A percentile compares a stretch with the other conserved stretches of the same genome.
Conservation (phyloP, 2,113 vertebrate species). For the Megaleporinus macrocephalus region DNA sequence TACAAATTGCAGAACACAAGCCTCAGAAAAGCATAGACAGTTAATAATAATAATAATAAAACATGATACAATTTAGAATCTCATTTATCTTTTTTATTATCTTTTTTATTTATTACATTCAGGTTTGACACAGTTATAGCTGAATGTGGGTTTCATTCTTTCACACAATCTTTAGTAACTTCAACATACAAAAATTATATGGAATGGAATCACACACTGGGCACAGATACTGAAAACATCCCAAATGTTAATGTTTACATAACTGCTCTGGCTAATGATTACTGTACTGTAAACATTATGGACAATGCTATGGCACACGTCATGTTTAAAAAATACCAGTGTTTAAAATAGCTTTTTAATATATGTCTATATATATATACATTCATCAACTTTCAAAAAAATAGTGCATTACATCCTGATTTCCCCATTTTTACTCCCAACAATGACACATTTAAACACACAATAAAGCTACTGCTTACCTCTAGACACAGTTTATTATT, state of each 20-base stretch:
- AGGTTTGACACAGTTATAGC: background rate
- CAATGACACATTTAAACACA: conserved; percentile 8
- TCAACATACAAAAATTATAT: conserved; percentile 6
- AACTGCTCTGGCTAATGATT: background rate
- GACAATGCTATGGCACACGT: conserved; percentile 17
- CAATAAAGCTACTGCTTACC: background rate
- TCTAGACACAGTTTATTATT: conserved; percentile 22
- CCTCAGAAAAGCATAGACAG: no score
- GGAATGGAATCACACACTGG: background rate
- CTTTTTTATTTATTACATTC: background rate
- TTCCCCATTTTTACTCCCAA: background rate
- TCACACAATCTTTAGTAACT: background rate
- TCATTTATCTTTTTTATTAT: background rate
- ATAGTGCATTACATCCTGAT: conserved; percentile 26
- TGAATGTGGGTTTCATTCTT: background rate
- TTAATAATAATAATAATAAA: no score
- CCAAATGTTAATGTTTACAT: background rate
- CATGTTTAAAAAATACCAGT: conserved; percentile 24
- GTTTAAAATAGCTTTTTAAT: conserved; percentile 3
- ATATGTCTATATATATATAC: background rate
- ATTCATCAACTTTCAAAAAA: conserved; percentile 27
- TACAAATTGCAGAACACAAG: no score
- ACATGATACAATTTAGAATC: background rate
- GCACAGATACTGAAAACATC: background rate
- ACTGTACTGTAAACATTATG: conserved; percentile 33